Evolutionary conservation across 1,140 invertebrate species (phyloP), one percentile per base, ranked within the genome.

Genomic region (Heliconius eleuchia): DNA sequence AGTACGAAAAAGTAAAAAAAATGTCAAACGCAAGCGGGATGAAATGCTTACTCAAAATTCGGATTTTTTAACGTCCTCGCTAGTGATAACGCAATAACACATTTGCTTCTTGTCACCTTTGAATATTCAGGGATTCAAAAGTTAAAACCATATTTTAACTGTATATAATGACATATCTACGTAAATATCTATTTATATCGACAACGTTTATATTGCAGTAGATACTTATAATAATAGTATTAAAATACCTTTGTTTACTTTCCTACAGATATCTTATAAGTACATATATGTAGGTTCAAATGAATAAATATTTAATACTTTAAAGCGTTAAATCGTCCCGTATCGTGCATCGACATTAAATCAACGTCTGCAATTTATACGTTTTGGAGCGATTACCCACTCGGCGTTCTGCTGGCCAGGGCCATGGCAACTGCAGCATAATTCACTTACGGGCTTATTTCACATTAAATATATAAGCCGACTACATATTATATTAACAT

Each of bases 361-460:
- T 77, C 76, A 77, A 77, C 46, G 76, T 77, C 76, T 77, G 70
- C 70, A 77, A 71, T 77, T 77, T 77, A 46, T 46, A 77, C 66
- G 76, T 77, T 77, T 77, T 50, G 76, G 60, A 81, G 66, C 80
- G 71, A 81, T 81, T 77, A 81, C 66, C 75, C 71, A 79, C 46
- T 71, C 60, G 57, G 60, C 27, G 74, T 34, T 71, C 60, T n/a
- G 39, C 57, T 77, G 76, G 74, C 23, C 27, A 66, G 60, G 55
- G 55, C 72, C 60, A 71, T 71, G 73, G 73, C 80, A 82, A 82
- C 74, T 82, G 77, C 74, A 52, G 74, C 80, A 73, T 82, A 78
- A 76, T 79, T 79, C 77, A 81, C 74, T 76, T 81, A 76, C 74
- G 74, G 60, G 0, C 39, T 76, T 37, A 74, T 74, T 80, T 77